Evolutionary conservation across 2,797 vertebrate genomes (phyloP).

Genomic region (Peromyscus nudipes): DNA sequence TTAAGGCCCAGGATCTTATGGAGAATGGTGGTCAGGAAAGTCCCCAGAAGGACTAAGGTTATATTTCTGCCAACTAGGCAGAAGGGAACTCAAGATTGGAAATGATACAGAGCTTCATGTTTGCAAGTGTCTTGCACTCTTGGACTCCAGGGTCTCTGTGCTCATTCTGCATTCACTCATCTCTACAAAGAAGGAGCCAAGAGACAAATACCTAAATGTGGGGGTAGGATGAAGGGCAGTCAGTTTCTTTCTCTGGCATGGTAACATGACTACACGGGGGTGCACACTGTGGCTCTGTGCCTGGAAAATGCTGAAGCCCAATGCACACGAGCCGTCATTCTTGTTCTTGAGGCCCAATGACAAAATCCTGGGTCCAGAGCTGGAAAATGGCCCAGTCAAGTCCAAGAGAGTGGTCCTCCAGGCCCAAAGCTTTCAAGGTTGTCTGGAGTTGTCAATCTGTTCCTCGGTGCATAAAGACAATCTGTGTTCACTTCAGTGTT

Average conservation of each 20-base stretch:
- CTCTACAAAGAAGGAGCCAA: neutral
- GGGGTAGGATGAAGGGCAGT: neutral
- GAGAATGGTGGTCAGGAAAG: neutral
- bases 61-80: neutral
- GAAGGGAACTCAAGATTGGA: neutral
- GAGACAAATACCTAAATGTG: neutral
- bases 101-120: neutral
- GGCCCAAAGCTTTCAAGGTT: neutral
- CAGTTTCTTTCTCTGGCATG: neutral
- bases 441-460: neutral
- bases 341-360: neutral
- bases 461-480: neutral
- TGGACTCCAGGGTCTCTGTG: neutral
- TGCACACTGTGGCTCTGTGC: accelerated
- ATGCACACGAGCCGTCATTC: accelerated
- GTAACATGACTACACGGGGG: no score
- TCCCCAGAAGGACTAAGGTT: neutral
- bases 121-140: neutral
- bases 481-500: neutral
- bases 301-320: neutral
- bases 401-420: neutral
- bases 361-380: neutral
- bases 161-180: neutral
- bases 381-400: neutral
- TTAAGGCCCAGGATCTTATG: neutral